These are phyloP conservation scores for Paraescarpia echinospica DNA, from an alignment of 1,140 invertebrate species.

Conservation along the genomic window DNA sequence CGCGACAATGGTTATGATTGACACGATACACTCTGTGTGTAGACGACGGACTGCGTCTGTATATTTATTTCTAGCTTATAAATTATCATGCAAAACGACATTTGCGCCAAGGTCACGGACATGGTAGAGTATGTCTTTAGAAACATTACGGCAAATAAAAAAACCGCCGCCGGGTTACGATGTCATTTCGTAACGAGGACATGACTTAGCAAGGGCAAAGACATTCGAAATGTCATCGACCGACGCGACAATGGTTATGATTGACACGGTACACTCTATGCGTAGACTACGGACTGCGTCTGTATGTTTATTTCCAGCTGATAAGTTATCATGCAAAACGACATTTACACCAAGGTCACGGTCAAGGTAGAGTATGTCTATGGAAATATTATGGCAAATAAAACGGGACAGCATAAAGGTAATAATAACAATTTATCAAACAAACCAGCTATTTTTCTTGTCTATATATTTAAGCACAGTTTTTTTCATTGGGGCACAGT, in stretches of 20 bases:
- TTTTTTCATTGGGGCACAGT: too few relatives aligned
- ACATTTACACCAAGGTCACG: neutral
- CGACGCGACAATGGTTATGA: neutral
- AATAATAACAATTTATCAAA: too few relatives aligned
- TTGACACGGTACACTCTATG: neutral
- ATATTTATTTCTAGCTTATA: neutral
- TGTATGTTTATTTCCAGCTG: neutral
- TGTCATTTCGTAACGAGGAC: neutral
- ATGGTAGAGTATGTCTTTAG: too few relatives aligned
- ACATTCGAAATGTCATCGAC: neutral
- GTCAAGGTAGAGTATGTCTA: too few relatives aligned
- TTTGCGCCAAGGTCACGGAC: neutral
- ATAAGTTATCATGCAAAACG: neutral
- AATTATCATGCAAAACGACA: neutral
- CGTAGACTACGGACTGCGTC: neutral
- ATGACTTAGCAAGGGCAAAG: neutral
- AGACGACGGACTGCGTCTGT: neutral
- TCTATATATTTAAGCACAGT: too few relatives aligned
- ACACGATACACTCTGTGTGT: neutral
- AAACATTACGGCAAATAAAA: too few relatives aligned
- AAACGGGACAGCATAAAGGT: too few relatives aligned
- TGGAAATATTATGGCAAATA: too few relatives aligned
- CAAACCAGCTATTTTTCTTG: too few relatives aligned
- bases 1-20: neutral
- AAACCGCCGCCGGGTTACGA: neutral